A percentile compares a stretch with the other conserved stretches of the same genome.
Conservation (phyloP, 37 sponge, comb jelly and placozoan species). For the Dysidea cf. avara region DNA sequence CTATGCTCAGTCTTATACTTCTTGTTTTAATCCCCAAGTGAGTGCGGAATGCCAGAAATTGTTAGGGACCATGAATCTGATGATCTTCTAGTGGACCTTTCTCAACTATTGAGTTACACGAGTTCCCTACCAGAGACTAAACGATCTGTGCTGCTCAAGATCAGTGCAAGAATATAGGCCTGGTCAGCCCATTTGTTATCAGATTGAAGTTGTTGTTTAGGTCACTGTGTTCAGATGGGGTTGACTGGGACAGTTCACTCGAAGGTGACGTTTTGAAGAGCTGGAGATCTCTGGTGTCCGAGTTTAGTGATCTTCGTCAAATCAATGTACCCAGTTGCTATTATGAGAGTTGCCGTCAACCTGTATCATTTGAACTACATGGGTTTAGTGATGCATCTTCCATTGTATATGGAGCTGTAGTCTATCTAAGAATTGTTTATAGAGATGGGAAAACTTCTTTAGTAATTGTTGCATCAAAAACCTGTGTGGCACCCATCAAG, state of each 20-base stretch:
- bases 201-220: too few species aligned
- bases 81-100: not conserved
- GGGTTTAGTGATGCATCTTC: slow-evolving; percentile 42
- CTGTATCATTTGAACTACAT: not conserved
- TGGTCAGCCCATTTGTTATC: too few species aligned
- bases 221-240: too few species aligned
- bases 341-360: not conserved
- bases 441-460: too few species aligned
- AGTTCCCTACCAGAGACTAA: too few species aligned
- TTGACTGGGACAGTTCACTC: too few species aligned
- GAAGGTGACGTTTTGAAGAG: too few species aligned
- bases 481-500: slow-evolving; percentile 26
- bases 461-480: slow-evolving; percentile 16
- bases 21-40: too few species aligned
- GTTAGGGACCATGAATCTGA: not conserved
- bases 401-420: slow-evolving; percentile 21
- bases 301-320: not conserved
- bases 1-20: too few species aligned
- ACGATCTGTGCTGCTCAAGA: too few species aligned
- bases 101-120: not conserved
- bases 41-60: too few species aligned
- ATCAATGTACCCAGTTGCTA: slow-evolving; percentile 22
- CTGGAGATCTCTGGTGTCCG: slow-evolving; percentile 1
- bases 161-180: too few species aligned
- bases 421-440: not conserved